phyloP scores from a whole-genome alignment of 1,140 invertebrate genomes.

The Rhagoletis zephyria region DNA sequence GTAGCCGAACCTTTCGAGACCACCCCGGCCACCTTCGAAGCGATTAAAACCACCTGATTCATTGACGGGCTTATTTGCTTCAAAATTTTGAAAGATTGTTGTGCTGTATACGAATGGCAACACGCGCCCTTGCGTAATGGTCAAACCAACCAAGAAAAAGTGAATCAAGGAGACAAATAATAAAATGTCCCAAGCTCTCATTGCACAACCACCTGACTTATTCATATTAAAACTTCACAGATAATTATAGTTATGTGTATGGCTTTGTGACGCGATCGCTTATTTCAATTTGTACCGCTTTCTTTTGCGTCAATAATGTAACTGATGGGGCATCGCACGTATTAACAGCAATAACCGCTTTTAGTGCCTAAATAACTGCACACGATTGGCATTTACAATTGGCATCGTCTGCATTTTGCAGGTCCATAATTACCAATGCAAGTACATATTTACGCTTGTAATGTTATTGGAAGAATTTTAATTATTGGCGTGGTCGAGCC shows the following conservation, averaged over 20 bases:
- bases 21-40: neutral
- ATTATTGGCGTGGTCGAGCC: too few relatives aligned
- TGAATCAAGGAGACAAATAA: neutral
- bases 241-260: too few relatives aligned
- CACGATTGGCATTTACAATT: constrained; percentile 15
- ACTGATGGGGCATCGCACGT: neutral
- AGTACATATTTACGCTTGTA: too few relatives aligned
- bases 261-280: neutral
- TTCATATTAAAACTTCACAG: neutral
- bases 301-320: neutral
- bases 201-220: neutral
- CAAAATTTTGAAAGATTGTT: neutral
- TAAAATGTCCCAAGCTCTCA: neutral
- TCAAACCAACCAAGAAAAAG: neutral
- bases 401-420: neutral
- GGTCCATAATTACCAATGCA: too few relatives aligned
- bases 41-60: neutral
- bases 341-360: neutral
- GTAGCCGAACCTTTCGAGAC: neutral
- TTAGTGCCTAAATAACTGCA: neutral
- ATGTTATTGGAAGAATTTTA: too few relatives aligned
- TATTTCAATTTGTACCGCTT: neutral
- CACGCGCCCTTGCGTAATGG: neutral
- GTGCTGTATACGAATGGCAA: neutral
- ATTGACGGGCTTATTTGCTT: neutral